Base-by-base conservation (phyloP, 1,140 invertebrate species). In the Ladona fulva region DNA sequence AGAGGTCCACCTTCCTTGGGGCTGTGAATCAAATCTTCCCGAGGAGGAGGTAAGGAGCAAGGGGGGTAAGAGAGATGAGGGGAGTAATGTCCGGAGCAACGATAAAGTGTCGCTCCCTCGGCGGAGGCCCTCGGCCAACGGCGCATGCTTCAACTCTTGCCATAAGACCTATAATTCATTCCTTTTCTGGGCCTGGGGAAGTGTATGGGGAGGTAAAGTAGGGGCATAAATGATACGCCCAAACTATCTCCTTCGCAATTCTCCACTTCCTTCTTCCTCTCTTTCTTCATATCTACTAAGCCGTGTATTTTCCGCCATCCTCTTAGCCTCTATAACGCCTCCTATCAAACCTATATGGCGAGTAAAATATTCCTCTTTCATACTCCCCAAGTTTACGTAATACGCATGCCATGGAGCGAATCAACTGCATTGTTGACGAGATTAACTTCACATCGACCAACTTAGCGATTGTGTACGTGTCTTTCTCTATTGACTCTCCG, bases 171-270 rank as follows among this genome's bases (percentile, higher is more conserved):
- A 66, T 66, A 66, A 66, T 66, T 66, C 52, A 66, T 66, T 22
- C 52, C 52, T 66, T 66, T 66, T 3, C n/a, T 66, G 52, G 44
- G 44, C 10, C 10, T 10, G 44, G 44, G 44, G 44, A 11, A 19
- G 44, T 52, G 19, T 52, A 52, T 52, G 19, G 19, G n/a, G 52
- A 66, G 52, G 52, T 66, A 66, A 22, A 22, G 52, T 16, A 12
- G 52, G 52, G 52, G 52, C n/a, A 66, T 66, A 66, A 66, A 66
- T 66, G 52, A 66, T 66, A 66, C 52, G 52, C 52, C n/a, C n/a
- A 16, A 22, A 22, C 52, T 66, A 66, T 66, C 52, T 16, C 52
- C 52, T 22, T 6, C 52, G 5, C 52, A 66, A 66, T 66, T 66
- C 52, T 19, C 44, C 44, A 52, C 19, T 52, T 19, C 44, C 44